A percentile compares a stretch with the other conserved stretches of the same genome.
Conservation (phyloP, 2,888 invertebrate genomes). For the Proisotoma minuta region DNA sequence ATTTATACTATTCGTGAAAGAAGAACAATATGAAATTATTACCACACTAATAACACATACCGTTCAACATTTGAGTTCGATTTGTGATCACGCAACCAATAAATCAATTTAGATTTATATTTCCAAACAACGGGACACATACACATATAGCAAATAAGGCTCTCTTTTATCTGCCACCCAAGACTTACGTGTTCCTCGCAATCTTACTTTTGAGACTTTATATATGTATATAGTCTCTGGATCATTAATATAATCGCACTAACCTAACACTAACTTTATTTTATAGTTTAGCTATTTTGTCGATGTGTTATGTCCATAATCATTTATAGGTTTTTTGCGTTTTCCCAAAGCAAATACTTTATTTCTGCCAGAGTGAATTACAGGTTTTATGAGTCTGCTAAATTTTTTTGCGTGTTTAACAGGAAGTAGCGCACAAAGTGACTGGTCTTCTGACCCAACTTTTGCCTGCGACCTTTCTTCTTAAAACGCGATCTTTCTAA, state of each 20-base stretch:
- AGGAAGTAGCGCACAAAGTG: conserved; percentile 8
- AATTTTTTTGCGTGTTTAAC: not conserved
- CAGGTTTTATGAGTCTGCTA: not conserved
- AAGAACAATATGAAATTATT: conserved; percentile 12
- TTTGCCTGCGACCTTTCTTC: no score
- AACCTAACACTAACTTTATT: not conserved
- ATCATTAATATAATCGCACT: conserved; percentile 1
- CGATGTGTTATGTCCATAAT: conserved; percentile 6
- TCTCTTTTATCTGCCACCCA: not conserved
- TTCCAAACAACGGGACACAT: not conserved
- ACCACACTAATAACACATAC: conserved; percentile 8
- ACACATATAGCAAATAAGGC: not conserved
- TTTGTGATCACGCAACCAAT: conserved; percentile 13
- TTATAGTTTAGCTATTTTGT: not conserved
- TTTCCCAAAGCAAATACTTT: not conserved
- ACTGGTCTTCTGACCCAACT: not conserved
- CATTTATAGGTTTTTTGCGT: conserved; percentile 4
- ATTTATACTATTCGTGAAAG: not conserved
- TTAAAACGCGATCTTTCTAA: no score
- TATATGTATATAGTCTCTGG: not conserved
- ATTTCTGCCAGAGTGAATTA: not conserved
- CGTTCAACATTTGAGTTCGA: not conserved
- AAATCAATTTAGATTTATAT: conserved; percentile 14
- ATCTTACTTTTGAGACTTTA: not conserved
- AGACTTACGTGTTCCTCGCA: not conserved